phyloP scores from a whole-genome alignment of 2,113 vertebrate genomes.

The Formicarius rufipectus region DNA sequence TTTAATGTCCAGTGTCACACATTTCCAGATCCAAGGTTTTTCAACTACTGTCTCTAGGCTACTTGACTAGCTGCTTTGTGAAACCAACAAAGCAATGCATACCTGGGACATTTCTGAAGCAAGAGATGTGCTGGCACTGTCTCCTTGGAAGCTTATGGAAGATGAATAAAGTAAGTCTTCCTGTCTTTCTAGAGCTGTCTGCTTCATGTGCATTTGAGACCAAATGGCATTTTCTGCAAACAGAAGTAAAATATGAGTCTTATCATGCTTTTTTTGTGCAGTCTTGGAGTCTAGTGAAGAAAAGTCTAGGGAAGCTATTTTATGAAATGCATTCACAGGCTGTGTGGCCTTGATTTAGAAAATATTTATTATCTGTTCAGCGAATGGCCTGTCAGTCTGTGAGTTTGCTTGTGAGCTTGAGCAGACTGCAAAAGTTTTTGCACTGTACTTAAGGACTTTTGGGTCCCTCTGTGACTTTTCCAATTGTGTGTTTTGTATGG shows the following conservation, averaged over 20 bases:
- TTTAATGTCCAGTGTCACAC: background rate
- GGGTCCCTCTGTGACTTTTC: background rate
- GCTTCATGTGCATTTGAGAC: constrained; percentile 58
- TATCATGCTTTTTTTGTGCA: background rate
- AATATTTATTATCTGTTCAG: background rate
- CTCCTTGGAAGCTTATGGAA: constrained; percentile 49
- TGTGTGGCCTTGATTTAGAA: background rate
- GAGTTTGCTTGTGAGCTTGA: background rate
- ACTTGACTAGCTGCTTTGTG: background rate
- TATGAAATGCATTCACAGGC: background rate
- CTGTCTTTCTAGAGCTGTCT: constrained; percentile 10
- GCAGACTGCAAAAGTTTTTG: background rate
- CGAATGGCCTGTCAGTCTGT: background rate
- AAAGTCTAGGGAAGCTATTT: background rate
- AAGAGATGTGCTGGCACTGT: constrained; percentile 55
- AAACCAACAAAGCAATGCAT: background rate
- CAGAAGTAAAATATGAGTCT: constrained; percentile 1
- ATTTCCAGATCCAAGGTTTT: background rate
- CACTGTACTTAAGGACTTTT: background rate
- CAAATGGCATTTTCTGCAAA: constrained; percentile 62
- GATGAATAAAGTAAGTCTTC: constrained; percentile 39
- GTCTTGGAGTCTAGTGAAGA: background rate
- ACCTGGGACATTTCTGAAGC: constrained; percentile 55
- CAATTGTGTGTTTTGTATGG: background rate
- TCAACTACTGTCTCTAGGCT: background rate